Conservation (phyloP, 35 echinoderm and acorn worm genomes). For the Strongylocentrotus purpuratus region DNA sequence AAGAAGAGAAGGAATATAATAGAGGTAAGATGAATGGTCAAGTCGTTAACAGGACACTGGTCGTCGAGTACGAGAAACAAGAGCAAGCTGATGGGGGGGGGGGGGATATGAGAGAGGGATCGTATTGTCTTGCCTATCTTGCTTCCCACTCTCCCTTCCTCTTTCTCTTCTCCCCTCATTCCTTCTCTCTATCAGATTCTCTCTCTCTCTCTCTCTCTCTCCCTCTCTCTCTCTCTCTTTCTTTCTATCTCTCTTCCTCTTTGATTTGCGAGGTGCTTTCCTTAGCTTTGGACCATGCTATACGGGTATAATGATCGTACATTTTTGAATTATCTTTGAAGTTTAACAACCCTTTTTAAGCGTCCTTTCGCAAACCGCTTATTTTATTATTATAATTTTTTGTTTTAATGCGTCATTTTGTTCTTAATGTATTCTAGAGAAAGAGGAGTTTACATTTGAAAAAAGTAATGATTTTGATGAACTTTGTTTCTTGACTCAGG, state of each 20-base stretch:
- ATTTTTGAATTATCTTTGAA: not conserved
- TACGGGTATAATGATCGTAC: not conserved
- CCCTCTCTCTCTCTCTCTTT: too few species aligned
- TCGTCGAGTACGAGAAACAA: not conserved
- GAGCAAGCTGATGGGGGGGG: not conserved
- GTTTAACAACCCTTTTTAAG: not conserved
- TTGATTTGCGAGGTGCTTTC: too few species aligned
- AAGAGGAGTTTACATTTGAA: not conserved
- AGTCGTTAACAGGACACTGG: not conserved
- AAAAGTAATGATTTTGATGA: not conserved
- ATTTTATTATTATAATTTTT: not conserved
- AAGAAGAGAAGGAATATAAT: constrained; percentile 60
- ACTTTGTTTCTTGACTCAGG: not conserved
- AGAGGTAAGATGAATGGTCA: not conserved
- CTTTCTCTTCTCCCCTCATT: too few species aligned
- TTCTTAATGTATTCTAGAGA: too few species aligned
- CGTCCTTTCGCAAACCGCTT: not conserved
- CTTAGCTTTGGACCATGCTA: too few species aligned
- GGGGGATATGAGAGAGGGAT: not conserved
- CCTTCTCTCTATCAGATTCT: too few species aligned
- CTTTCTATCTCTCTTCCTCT: too few species aligned
- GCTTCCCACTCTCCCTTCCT: too few species aligned
- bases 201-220: too few species aligned
- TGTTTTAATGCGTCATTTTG: too few species aligned
- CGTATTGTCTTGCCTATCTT: not conserved